A percentile compares a stretch with the other conserved stretches of the same genome.
Evolutionary conservation across 2,797 vertebrate genomes (phyloP).

Genomic region (Cercopithecus neglectus): DNA sequence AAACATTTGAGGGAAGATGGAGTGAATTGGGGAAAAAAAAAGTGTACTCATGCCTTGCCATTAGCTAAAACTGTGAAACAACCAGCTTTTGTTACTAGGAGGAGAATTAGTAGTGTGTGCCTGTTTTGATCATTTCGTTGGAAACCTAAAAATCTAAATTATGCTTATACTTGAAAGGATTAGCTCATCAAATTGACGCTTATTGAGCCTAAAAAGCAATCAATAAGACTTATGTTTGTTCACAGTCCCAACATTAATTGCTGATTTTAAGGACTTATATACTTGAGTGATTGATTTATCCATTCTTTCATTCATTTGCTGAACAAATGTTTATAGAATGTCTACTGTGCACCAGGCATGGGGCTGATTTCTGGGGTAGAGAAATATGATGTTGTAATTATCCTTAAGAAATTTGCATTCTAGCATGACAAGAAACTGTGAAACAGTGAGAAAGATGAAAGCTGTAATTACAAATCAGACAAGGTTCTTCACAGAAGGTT

Average conservation of each 20-base stretch:
- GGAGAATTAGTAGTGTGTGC: slow-evolving; percentile 8
- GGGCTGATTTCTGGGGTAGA: neutral
- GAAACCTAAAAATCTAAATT: slow-evolving; percentile 58
- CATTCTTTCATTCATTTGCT: neutral
- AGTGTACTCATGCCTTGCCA: neutral
- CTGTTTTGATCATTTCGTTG: slow-evolving; percentile 49
- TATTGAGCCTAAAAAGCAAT: slow-evolving; percentile 15
- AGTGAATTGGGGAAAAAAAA: slow-evolving; percentile 55
- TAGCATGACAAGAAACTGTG: neutral
- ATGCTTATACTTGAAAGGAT: neutral
- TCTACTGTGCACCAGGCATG: neutral
- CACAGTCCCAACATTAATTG: slow-evolving; percentile 2
- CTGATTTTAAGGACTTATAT: slow-evolving; percentile 6
- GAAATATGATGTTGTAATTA: neutral
- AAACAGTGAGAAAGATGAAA: neutral
- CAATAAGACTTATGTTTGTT: neutral
- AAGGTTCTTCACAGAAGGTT: neutral
- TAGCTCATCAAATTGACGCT: slow-evolving; percentile 36
- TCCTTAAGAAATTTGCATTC: neutral
- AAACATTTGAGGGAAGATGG: slow-evolving; percentile 17
- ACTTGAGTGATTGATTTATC: neutral
- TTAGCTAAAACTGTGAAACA: slow-evolving; percentile 13
- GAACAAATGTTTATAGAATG: neutral
- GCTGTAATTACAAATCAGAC: neutral
- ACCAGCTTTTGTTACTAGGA: slow-evolving; percentile 24